Evolutionary conservation across 2,888 invertebrate species (phyloP), one percentile per base, ranked within the genome.

Genomic region (Lucinisca nassula): DNA sequence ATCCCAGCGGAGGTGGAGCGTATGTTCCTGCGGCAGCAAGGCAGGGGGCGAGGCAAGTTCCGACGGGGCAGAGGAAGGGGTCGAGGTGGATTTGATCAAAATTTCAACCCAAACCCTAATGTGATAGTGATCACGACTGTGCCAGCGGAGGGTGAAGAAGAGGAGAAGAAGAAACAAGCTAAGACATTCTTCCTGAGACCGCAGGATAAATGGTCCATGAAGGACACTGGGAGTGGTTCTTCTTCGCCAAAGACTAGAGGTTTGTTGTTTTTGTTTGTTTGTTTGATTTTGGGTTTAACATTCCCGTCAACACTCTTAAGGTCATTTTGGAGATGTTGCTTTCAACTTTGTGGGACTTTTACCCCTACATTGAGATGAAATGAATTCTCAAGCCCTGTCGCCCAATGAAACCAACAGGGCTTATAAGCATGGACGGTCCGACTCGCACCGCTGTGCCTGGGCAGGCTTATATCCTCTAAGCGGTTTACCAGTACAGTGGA

Each of bases 191-290:
- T 94, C 55, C 67, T 93, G 35, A 86, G 94, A 35, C 94, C 95
- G 0, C 94, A 95, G 83, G 94, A 95, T 79, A 94, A 93, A 86
- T 95, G 94, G 93, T 91, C 84, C 0, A 75, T 86, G 14, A 84
- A 92, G 38, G 91, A 92, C 32, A 87, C 85, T 58, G 86, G 85
- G n/a, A 86, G 91, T 61, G 72, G 72, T 32, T 74, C 89, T 21
- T 85, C 88, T 0, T 89, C 93, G 45, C 74, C 83, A 10, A 90
- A 84, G 81, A 84, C 90, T 32, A 93, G 91, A 91, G 92, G 93
- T 93, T 27, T 58, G n/a, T n/a, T n/a, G n/a, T n/a, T n/a, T n/a
- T n/a, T n/a, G n/a, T n/a, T n/a, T n/a, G n/a, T n/a, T n/a, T n/a
- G n/a, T n/a, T n/a, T n/a, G n/a, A n/a, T n/a, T n/a, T n/a, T n/a